A percentile compares a stretch with the other conserved stretches of the same genome.
phyloP scores from a whole-genome alignment of 2,113 vertebrate species.

The Apodemus speciosus region DNA sequence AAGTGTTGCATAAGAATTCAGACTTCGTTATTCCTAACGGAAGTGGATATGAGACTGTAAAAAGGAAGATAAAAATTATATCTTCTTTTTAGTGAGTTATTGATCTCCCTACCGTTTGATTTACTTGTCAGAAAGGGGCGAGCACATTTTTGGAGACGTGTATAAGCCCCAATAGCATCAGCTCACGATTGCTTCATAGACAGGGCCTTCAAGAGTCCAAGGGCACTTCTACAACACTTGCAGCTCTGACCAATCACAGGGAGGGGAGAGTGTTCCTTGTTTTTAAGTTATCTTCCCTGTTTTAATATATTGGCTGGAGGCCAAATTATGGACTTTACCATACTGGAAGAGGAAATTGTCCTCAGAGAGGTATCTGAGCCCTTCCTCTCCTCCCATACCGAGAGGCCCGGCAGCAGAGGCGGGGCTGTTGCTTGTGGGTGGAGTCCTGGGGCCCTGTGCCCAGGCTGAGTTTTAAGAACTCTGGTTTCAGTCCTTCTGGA shows the following conservation, averaged over 20 bases:
- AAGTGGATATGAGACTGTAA: conserved; percentile 72
- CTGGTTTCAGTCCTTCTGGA: neutral
- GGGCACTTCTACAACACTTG: neutral
- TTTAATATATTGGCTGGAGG: conserved; percentile 41
- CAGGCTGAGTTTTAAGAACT: neutral
- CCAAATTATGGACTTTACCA: neutral
- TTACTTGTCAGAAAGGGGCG: conserved; percentile 74
- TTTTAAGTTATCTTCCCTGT: neutral
- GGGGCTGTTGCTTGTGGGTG: too few species aligned
- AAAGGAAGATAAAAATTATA: conserved; percentile 75
- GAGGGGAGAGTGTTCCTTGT: conserved; percentile 1
- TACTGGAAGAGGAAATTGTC: neutral
- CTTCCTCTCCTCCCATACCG: neutral
- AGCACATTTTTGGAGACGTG: conserved; percentile 37
- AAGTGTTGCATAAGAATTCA: conserved; percentile 79
- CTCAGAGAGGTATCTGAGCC: neutral
- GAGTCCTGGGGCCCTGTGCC: too few species aligned
- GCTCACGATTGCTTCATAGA: neutral
- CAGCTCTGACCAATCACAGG: neutral
- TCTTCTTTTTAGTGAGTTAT: conserved; percentile 75
- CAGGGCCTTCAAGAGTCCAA: neutral
- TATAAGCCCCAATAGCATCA: neutral
- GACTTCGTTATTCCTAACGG: conserved; percentile 72
- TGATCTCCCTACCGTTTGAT: conserved; percentile 69
- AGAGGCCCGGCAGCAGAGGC: neutral